These are phyloP conservation scores for Sanderia malayensis DNA, from an alignment of 30 jellyfish, hydroid and myxozoan genomes.

Conservation along the genomic window DNA sequence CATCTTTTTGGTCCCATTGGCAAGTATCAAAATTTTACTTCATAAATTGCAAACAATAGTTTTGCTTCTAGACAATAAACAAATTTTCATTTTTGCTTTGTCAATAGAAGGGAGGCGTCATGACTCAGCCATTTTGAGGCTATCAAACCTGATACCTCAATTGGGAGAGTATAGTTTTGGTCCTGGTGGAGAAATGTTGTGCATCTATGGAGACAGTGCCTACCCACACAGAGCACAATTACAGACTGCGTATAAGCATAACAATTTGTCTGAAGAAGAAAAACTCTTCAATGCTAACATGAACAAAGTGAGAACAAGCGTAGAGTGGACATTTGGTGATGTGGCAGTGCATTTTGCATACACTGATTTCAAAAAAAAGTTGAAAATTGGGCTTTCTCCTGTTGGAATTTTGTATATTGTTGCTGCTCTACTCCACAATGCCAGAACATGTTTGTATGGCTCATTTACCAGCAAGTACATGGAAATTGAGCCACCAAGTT, in stretches of 20 bases:
- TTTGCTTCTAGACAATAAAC: no score
- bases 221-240: no score
- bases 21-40: background rate
- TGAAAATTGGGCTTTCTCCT: background rate
- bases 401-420: background rate
- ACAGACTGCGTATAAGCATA: no score
- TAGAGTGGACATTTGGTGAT: background rate
- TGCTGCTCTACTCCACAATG: background rate
- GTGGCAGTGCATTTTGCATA: background rate
- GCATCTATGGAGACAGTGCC: no score
- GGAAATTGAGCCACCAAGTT: background rate
- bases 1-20: conserved; percentile 45
- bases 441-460: background rate
- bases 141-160: no score
- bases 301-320: no score
- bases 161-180: background rate
- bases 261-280: no score
- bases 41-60: background rate
- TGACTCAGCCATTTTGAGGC: no score
- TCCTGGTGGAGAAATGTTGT: background rate
- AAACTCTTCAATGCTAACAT: no score
- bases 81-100: no score
- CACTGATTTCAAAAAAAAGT: background rate
- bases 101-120: no score
- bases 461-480: background rate